Evolutionary conservation across 2,797 vertebrate species (phyloP).

Genomic region (Acropternis orthonyx): DNA sequence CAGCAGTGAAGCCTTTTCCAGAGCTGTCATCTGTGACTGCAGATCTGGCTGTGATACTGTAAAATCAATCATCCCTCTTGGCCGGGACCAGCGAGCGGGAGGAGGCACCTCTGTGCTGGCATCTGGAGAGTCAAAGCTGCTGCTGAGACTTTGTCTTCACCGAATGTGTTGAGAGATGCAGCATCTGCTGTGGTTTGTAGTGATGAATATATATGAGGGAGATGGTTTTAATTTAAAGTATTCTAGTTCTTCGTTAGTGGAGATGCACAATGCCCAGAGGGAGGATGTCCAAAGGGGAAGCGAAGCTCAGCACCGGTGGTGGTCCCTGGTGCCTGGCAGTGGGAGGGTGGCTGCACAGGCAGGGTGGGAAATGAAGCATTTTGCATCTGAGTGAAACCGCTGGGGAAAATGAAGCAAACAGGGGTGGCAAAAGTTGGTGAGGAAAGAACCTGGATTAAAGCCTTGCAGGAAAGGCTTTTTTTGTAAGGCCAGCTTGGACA

Average conservation of each 20-base stretch:
- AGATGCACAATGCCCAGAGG: neutral
- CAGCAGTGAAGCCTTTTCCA: neutral
- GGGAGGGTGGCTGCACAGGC: neutral
- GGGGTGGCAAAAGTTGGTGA: neutral
- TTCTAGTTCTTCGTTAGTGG: neutral
- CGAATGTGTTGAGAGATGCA: neutral
- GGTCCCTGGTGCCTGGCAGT: neutral
- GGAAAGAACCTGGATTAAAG: neutral
- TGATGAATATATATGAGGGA: neutral
- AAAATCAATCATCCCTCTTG: constrained; percentile 18
- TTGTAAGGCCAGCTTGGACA: neutral
- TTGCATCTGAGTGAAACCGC: neutral
- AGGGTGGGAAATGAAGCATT: neutral
- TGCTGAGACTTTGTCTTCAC: neutral
- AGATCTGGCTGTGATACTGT: neutral
- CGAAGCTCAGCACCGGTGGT: accelerated
- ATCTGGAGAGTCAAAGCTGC: neutral
- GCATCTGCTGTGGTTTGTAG: neutral
- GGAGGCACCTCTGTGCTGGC: neutral
- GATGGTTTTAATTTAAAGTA: neutral
- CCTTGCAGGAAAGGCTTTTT: neutral
- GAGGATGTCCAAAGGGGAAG: neutral
- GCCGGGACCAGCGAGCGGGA: accelerated
- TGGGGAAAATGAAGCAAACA: neutral
- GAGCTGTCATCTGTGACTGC: neutral